Evolutionary conservation across 2,113 vertebrate species (phyloP).

Genomic region (Nanorana parkeri): DNA sequence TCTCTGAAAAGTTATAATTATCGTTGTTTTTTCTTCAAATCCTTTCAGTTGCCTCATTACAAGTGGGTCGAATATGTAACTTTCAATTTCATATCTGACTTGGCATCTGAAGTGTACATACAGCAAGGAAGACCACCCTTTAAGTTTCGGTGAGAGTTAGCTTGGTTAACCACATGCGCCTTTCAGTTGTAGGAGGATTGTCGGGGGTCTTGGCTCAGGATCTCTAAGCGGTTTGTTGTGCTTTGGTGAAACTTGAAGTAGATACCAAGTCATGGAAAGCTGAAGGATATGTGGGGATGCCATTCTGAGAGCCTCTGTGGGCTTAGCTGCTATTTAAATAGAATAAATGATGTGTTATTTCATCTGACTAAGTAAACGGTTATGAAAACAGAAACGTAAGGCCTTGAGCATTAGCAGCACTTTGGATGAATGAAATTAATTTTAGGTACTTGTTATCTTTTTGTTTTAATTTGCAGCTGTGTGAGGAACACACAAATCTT

Average conservation of each 20-base stretch:
- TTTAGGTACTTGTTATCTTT: too few relatives aligned
- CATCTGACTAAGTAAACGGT: too few relatives aligned
- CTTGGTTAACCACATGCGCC: slow-evolving; percentile 75
- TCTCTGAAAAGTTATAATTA: too few relatives aligned
- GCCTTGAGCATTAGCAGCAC: too few relatives aligned
- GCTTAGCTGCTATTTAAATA: background rate
- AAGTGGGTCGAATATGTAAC: slow-evolving; percentile 66
- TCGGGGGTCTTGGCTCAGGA: slow-evolving; percentile 15
- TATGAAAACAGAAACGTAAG: too few relatives aligned
- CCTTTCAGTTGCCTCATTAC: background rate
- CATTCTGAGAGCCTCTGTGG: background rate
- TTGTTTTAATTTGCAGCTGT: too few relatives aligned
- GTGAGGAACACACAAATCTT: too few relatives aligned
- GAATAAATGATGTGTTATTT: too few relatives aligned
- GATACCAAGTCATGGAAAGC: background rate
- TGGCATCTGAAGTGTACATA: slow-evolving; percentile 65
- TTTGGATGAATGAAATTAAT: too few relatives aligned
- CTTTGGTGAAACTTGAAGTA: background rate
- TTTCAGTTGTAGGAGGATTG: slow-evolving; percentile 58
- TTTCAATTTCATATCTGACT: slow-evolving; percentile 52
- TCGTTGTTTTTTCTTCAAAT: background rate
- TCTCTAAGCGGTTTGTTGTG: slow-evolving; percentile 15
- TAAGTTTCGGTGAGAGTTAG: slow-evolving; percentile 70
- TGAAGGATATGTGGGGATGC: background rate
- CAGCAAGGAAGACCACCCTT: slow-evolving; percentile 71